Percentiles rank a stretch among this genome's conserved stretches.
These are phyloP conservation scores for Cololabis saira DNA, from an alignment of 2,113 vertebrate genomes.

Conservation along the genomic window DNA sequence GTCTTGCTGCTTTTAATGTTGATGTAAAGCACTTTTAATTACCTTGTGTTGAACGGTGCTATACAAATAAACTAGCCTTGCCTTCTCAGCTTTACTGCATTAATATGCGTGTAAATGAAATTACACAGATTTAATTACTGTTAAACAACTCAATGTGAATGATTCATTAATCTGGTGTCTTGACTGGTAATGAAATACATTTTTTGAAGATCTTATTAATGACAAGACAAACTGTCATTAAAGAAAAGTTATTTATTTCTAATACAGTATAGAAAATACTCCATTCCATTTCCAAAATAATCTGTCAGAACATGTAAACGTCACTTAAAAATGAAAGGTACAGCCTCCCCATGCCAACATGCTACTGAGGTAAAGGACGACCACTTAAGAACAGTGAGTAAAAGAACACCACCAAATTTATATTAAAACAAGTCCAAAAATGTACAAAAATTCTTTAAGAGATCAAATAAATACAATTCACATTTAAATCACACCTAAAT, in stretches of 20 bases:
- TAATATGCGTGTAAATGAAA: no score
- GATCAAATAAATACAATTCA: slow-evolving; percentile 86
- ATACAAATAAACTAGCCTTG: no score
- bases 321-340: slow-evolving; percentile 69
- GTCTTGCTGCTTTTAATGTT: no score
- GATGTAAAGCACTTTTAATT: no score
- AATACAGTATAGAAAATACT: slow-evolving; percentile 85
- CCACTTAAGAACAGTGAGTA: slow-evolving; percentile 50
- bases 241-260: slow-evolving; percentile 82
- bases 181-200: not conserved
- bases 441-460: slow-evolving; percentile 75
- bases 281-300: slow-evolving; percentile 82
- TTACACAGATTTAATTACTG: no score
- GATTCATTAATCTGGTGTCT: not conserved
- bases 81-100: no score
- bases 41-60: no score
- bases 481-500: slow-evolving; percentile 79
- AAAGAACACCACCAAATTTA: slow-evolving; percentile 68
- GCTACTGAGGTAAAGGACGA: slow-evolving; percentile 79
- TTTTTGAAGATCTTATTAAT: not conserved
- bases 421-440: slow-evolving; percentile 78
- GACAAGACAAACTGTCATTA: slow-evolving; percentile 11
- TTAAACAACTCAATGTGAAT: not conserved
- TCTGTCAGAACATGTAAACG: slow-evolving; percentile 83
- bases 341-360: slow-evolving; percentile 46